These are phyloP conservation scores for Ardeotis arabs DNA, from an alignment of 2,113 vertebrate genomes.

Conservation along the genomic window DNA sequence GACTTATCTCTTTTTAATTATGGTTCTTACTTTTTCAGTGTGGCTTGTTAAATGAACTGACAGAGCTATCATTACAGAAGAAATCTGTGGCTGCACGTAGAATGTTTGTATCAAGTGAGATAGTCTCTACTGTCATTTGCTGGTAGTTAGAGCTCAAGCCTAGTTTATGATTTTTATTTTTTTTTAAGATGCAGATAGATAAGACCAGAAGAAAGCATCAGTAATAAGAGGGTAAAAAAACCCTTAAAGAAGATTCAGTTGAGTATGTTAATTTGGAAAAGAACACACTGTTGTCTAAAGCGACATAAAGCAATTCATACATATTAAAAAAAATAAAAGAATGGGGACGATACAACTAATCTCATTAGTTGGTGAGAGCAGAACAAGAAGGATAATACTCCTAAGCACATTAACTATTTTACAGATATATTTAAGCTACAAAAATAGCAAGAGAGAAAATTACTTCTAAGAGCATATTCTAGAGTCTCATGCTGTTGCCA, in stretches of 20 bases:
- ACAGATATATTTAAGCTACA: slow-evolving; percentile 34
- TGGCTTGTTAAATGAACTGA: neutral
- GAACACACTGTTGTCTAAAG: neutral
- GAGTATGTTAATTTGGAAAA: neutral
- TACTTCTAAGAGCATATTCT: neutral
- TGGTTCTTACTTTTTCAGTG: neutral
- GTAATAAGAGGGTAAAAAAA: neutral
- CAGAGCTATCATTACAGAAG: neutral
- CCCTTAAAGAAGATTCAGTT: neutral
- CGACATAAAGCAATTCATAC: neutral
- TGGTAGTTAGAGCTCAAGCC: neutral
- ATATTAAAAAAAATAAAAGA: neutral
- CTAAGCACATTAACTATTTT: slow-evolving; percentile 44
- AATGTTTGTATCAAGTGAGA: neutral
- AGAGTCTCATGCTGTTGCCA: neutral
- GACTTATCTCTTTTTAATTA: neutral
- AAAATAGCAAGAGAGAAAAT: slow-evolving; percentile 13
- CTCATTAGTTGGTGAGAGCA: slow-evolving; percentile 23
- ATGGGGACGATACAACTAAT: neutral
- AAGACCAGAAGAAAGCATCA: neutral
- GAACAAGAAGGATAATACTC: slow-evolving; percentile 40
- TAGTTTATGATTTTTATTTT: neutral
- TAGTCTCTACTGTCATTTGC: neutral
- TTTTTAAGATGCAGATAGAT: neutral
- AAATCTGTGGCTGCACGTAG: neutral